Percentiles rank a stretch among this genome's conserved stretches.
Conservation (phyloP, 2,113 vertebrate genomes). For the pig (Sus scrofa) region DNA sequence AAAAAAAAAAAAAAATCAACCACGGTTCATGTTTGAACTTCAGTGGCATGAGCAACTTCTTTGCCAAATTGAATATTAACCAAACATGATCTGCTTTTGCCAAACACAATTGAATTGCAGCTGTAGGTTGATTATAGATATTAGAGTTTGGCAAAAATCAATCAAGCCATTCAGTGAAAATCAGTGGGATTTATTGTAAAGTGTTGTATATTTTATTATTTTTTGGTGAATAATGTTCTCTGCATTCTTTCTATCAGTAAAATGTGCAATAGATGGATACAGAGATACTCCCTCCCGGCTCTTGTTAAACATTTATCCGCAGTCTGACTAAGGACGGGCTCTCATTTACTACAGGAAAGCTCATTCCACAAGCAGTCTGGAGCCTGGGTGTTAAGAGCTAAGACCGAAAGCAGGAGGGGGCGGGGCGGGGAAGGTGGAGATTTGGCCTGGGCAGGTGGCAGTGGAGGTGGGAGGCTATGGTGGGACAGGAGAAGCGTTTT, state of each 20-base stretch:
- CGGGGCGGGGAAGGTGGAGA: not conserved
- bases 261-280: not conserved
- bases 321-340: not conserved
- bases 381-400: not conserved
- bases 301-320: conserved; percentile 39
- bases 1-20: conserved; percentile 22
- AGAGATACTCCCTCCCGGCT: not conserved
- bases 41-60: not conserved
- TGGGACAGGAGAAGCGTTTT: not conserved
- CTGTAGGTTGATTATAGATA: not conserved
- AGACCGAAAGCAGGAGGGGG: not conserved
- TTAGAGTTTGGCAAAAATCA: not conserved
- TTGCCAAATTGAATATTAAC: conserved; percentile 26
- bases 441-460: not conserved
- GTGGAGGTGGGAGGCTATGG: not conserved
- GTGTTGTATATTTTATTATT: not conserved
- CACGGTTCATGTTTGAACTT: conserved; percentile 1
- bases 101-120: conserved; percentile 15
- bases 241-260: not conserved
- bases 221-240: conserved; percentile 35
- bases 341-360: conserved; percentile 14
- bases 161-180: conserved; percentile 18
- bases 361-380: not conserved
- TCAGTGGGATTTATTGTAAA: not conserved
- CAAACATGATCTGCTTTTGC: conserved; percentile 16